A percentile compares a stretch with the other conserved stretches of the same genome.
These are phyloP conservation scores for Poecile montanus DNA, from an alignment of 2,797 vertebrate genomes.

Conservation along the genomic window DNA sequence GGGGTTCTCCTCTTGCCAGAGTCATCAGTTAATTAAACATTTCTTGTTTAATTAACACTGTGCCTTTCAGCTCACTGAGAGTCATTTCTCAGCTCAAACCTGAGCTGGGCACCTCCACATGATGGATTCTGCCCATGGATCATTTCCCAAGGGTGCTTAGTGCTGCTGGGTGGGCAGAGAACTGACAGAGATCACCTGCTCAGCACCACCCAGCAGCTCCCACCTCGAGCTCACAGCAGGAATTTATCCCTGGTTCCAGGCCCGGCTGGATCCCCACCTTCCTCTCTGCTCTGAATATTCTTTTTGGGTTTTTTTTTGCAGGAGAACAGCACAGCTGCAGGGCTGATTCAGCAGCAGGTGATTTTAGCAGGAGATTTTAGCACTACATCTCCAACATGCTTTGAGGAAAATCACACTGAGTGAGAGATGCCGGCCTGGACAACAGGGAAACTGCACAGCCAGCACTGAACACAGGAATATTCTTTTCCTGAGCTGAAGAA, in stretches of 20 bases:
- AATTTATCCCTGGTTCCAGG: neutral
- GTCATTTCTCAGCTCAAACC: neutral
- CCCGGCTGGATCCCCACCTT: neutral
- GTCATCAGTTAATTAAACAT: no score
- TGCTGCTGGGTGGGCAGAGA: neutral
- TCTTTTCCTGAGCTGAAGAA: neutral
- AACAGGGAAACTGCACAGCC: neutral
- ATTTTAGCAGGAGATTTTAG: neutral
- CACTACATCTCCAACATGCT: neutral
- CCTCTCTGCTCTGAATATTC: neutral
- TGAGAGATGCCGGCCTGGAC: neutral
- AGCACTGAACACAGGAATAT: neutral
- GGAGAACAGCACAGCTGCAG: neutral
- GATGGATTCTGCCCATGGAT: neutral
- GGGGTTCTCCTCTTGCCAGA: neutral
- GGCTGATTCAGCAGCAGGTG: no score
- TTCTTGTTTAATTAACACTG: fast-evolving
- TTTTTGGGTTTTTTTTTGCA: neutral
- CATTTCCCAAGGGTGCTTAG: neutral
- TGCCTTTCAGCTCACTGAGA: neutral
- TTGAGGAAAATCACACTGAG: neutral
- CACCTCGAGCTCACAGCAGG: neutral
- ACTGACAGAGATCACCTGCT: neutral
- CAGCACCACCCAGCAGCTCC: neutral
- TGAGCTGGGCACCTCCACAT: neutral